Evolutionary conservation across 2,888 invertebrate genomes (phyloP), one percentile per base, ranked within the genome.

Genomic region (Gibbula magus): DNA sequence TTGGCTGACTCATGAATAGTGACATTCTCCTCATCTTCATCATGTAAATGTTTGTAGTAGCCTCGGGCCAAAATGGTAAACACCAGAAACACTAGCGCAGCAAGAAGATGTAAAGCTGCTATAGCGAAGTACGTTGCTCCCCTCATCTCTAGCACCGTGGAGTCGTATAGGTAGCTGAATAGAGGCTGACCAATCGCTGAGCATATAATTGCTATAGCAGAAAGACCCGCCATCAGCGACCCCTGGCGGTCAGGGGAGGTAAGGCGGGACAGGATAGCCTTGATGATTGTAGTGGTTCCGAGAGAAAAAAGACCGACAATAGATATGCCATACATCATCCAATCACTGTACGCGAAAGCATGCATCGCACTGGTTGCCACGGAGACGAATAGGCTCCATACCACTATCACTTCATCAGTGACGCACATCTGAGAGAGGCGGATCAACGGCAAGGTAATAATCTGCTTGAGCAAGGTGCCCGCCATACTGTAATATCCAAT

Each of bases 361-460:
- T 84, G 83, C 2, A 87, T 78, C 2, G 85, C 53, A 54, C 80
- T 82, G 0, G 81, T 80, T 0, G 70, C 73, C 8, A 79, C 77
- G 29, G 54, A 78, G 0, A 77, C 56, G 2, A 83, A 0, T 16
- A 76, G 39, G 22, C 85, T 81, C 8, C 84, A 29, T 0, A 84
- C 70, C 0, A 83, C 85, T 10, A 87, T 84, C 8, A 53, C 61
- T 32, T 83, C 85, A 56, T 86, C 86, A 0, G 78, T 67, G 20
- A 86, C 22, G 45, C 84, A 86, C 16, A 76, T 76, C 39, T 85
- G 83, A 29, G 85, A 79, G 2, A 86, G n/a, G 61, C 80, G 81
- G 18, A 81, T 78, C 2, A 83, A 70, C n/a, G 52, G 80, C n/a
- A 86, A 54, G 2, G 81, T 84, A 20, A 81, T 16, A 0, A 86